These are phyloP conservation scores for Hyles euphorbiae DNA, from an alignment of 1,140 invertebrate genomes.

Conservation along the genomic window DNA sequence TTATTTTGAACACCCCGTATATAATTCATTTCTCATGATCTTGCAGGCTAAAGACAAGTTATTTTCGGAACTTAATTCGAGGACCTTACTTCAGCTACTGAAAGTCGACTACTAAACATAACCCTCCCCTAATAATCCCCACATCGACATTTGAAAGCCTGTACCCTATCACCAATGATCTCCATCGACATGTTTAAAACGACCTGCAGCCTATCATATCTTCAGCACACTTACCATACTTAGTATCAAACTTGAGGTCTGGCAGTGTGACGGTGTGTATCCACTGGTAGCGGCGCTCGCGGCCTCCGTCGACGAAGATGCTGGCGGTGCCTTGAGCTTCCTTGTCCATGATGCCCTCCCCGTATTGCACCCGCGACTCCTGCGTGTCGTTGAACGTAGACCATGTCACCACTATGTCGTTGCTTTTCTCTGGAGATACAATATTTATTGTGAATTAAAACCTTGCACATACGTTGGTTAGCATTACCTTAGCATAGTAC, in stretches of 20 bases:
- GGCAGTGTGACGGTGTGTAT: constrained; percentile 84
- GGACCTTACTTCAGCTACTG: too few relatives aligned
- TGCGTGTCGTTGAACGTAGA: constrained; percentile 85
- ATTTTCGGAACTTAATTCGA: too few relatives aligned
- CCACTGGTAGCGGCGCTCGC: constrained; percentile 80
- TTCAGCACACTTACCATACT: constrained; percentile 76
- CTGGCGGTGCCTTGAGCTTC: constrained; percentile 77
- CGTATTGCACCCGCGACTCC: constrained; percentile 86
- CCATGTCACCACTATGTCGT: constrained; percentile 87
- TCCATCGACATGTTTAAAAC: too few relatives aligned
- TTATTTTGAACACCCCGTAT: too few relatives aligned
- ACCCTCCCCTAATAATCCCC: too few relatives aligned
- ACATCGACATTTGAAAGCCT: too few relatives aligned
- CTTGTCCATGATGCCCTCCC: constrained; percentile 76
- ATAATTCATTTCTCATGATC: too few relatives aligned
- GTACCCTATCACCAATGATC: too few relatives aligned
- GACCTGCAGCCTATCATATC: neutral
- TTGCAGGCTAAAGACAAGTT: too few relatives aligned
- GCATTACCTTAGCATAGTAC: neutral
- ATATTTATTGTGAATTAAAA: neutral
- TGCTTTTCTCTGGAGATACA: constrained; percentile 45
- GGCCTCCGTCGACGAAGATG: constrained; percentile 89
- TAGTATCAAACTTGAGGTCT: constrained; percentile 76
- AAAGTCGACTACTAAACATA: too few relatives aligned
- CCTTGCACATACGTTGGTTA: neutral